A percentile compares a stretch with the other conserved stretches of the same genome.
Conservation (phyloP, 2,113 vertebrate species). For the Dicrurus megarhynchus region DNA sequence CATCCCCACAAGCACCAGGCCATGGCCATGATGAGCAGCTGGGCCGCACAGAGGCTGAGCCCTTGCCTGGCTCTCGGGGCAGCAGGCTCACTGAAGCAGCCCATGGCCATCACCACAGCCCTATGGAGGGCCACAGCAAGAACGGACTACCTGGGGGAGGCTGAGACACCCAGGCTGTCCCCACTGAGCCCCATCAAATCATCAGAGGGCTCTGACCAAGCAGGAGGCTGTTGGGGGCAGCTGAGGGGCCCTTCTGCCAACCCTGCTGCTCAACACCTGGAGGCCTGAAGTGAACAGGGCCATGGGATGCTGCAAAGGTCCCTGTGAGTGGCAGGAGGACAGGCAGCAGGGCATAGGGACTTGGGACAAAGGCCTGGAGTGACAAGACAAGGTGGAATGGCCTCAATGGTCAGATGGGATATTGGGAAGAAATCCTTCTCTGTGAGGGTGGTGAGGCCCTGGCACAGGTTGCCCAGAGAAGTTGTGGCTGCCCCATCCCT, state of each 20-base stretch:
- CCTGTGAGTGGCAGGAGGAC: background rate
- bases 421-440: background rate
- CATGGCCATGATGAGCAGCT: background rate
- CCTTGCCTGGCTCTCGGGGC: background rate
- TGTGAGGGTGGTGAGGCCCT: background rate
- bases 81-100: background rate
- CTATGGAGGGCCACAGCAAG: background rate
- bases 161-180: background rate
- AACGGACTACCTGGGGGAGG: background rate
- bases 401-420: background rate
- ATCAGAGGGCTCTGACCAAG: background rate
- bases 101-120: background rate
- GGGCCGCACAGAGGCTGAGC: background rate
- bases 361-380: background rate
- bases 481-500: background rate
- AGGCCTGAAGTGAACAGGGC: background rate
- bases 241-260: background rate
- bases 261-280: background rate
- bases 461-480: background rate
- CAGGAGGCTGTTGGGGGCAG: background rate
- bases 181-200: rapidly evolving
- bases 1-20: background rate
- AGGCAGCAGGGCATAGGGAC: background rate
- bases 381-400: no score
- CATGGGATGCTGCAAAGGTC: background rate